phyloP scores from a whole-genome alignment of 2,113 vertebrate species.

The Microtus richardsoni region DNA sequence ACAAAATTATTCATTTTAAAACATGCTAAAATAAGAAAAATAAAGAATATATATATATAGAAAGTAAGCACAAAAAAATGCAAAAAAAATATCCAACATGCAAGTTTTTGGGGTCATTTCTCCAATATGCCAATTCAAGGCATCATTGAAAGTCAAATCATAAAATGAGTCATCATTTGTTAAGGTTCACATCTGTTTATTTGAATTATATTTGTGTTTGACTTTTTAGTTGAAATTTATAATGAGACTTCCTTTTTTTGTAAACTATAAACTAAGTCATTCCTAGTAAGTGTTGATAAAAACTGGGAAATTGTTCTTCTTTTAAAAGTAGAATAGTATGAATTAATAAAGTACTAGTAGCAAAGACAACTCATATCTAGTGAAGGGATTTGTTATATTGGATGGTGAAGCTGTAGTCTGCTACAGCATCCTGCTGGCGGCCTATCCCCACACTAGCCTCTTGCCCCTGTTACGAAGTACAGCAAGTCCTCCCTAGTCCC shows the following conservation, averaged over 20 bases:
- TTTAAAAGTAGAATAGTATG: not conserved
- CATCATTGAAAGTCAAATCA: slow-evolving; percentile 32
- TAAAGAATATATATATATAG: not conserved
- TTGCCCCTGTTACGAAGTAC: not conserved
- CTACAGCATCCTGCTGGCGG: not conserved
- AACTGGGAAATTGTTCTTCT: not conserved
- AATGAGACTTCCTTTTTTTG: not conserved
- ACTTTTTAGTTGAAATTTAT: not conserved
- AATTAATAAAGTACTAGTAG: not conserved
- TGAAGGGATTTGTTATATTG: not conserved
- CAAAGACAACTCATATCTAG: not conserved
- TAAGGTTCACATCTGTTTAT: not conserved
- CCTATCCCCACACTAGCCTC: rapidly evolving
- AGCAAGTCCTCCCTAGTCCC: not conserved
- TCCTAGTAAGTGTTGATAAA: slow-evolving; percentile 28
- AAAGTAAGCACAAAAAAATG: not conserved
- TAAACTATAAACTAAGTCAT: not conserved
- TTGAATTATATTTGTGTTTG: not conserved
- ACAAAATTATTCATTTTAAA: not conserved
- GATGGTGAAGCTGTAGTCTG: not conserved
- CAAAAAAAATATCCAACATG: not conserved
- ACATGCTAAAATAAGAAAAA: slow-evolving; percentile 42
- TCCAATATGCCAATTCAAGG: not conserved
- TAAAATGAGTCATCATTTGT: not conserved
- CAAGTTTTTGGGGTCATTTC: not conserved